These are phyloP conservation scores for Hylaeus anthracinus DNA, from an alignment of 1,140 invertebrate genomes.

Conservation along the genomic window DNA sequence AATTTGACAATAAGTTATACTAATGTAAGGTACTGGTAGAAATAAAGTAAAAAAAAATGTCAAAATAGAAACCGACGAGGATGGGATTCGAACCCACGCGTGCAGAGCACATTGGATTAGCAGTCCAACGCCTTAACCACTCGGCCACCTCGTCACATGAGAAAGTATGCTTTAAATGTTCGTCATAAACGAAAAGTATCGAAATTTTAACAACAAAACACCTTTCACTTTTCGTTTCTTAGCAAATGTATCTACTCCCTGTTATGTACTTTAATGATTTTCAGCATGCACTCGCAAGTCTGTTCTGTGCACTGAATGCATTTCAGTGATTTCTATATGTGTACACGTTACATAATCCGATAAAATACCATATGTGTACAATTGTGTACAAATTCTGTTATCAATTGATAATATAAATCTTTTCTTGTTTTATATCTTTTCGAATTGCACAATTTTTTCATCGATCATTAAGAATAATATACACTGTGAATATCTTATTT, in stretches of 20 bases:
- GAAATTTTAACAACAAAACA: background rate
- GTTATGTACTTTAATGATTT: background rate
- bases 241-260: background rate
- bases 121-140: slow-evolving; percentile 95
- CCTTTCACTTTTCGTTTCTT: background rate
- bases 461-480: no score
- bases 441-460: no score
- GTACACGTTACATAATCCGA: background rate
- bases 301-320: background rate
- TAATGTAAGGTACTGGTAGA: background rate
- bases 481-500: background rate
- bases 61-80: slow-evolving; percentile 84
- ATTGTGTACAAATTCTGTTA: background rate
- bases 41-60: background rate
- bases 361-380: background rate
- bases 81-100: slow-evolving; percentile 95
- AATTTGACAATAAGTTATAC: background rate
- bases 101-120: slow-evolving; percentile 89
- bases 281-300: background rate
- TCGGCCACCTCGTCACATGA: slow-evolving; percentile 90
- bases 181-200: background rate
- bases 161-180: slow-evolving; percentile 21
- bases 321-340: no score
- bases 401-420: background rate
- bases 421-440: no score